These are phyloP conservation scores for Microhierax caerulescens DNA, from an alignment of 2,797 vertebrate species.

Conservation along the genomic window DNA sequence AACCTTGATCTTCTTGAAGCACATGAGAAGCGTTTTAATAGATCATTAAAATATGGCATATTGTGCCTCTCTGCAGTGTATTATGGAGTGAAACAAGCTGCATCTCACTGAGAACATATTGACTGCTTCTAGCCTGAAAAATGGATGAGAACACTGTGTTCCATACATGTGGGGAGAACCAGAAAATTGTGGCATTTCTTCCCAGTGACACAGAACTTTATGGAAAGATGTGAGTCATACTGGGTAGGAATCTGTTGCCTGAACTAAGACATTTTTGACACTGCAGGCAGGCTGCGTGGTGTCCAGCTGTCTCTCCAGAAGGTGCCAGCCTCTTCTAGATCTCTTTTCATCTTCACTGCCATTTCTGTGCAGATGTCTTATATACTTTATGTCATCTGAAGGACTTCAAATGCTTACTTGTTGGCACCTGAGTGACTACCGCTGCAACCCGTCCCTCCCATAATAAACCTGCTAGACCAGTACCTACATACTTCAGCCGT, in stretches of 20 bases:
- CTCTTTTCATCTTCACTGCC: not conserved
- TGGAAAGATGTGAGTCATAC: constrained; percentile 29
- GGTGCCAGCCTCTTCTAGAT: constrained; percentile 11
- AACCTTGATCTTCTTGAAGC: not conserved
- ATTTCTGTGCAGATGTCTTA: not conserved
- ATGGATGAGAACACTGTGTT: constrained; percentile 7
- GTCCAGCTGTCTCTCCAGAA: constrained; percentile 43
- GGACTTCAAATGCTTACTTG: not conserved
- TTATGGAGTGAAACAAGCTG: not conserved
- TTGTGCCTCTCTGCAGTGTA: not conserved
- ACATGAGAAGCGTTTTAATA: not conserved
- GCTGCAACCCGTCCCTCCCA: not conserved
- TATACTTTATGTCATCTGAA: not conserved
- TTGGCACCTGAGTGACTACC: not conserved
- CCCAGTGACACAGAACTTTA: constrained; percentile 11
- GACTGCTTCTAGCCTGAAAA: constrained; percentile 7
- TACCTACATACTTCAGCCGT: not conserved
- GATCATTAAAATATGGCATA: not conserved
- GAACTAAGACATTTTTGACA: constrained; percentile 24
- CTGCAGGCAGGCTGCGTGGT: not conserved
- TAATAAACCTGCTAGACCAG: not conserved
- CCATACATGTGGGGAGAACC: not conserved
- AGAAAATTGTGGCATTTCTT: constrained; percentile 7
- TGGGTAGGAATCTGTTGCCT: constrained; percentile 21
- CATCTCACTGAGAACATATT: constrained; percentile 1